Percentiles rank a stretch among this genome's conserved stretches.
phyloP scores from a whole-genome alignment of 1,140 invertebrate species.

The Drosophila pseudoobscura region DNA sequence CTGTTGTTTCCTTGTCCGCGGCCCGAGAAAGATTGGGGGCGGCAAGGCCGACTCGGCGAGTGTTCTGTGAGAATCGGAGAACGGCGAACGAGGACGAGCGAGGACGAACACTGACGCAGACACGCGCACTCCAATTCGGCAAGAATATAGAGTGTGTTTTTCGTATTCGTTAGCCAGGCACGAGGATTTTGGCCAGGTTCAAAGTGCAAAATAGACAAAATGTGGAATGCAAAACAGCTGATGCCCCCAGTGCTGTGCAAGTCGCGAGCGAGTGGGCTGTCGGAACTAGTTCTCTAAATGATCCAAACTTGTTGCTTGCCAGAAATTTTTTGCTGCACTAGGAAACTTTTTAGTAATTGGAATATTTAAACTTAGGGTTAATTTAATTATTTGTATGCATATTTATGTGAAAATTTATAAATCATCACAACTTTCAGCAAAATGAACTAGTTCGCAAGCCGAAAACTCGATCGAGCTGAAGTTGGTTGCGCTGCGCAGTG shows the following conservation, averaged over 20 bases:
- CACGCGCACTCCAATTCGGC: conserved; percentile 60
- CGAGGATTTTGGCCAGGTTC: conserved; percentile 48
- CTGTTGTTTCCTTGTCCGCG: conserved; percentile 3
- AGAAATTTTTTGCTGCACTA: too few species aligned
- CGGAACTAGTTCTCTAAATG: conserved; percentile 21
- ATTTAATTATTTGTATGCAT: too few species aligned
- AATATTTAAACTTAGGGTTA: too few species aligned
- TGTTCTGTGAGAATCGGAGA: conserved; percentile 42
- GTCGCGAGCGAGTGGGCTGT: background rate
- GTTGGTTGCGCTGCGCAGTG: conserved; percentile 22
- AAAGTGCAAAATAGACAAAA: conserved; percentile 51
- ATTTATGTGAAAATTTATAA: too few species aligned
- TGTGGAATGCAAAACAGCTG: conserved; percentile 47
- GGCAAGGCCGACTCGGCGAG: conserved; percentile 17
- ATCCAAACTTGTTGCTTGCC: conserved; percentile 40
- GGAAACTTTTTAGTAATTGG: too few species aligned
- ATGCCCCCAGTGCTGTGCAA: conserved; percentile 34
- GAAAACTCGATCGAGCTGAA: background rate
- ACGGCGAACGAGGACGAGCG: conserved; percentile 26
- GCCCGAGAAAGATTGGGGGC: too few species aligned
- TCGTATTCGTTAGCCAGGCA: too few species aligned
- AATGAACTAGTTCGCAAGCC: conserved; percentile 8
- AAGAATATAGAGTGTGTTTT: conserved; percentile 30
- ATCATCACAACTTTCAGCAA: too few species aligned
- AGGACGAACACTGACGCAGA: conserved; percentile 34